Base-by-base conservation (phyloP, 2,888 invertebrate genomes). In the Dendrolimus pini region DNA sequence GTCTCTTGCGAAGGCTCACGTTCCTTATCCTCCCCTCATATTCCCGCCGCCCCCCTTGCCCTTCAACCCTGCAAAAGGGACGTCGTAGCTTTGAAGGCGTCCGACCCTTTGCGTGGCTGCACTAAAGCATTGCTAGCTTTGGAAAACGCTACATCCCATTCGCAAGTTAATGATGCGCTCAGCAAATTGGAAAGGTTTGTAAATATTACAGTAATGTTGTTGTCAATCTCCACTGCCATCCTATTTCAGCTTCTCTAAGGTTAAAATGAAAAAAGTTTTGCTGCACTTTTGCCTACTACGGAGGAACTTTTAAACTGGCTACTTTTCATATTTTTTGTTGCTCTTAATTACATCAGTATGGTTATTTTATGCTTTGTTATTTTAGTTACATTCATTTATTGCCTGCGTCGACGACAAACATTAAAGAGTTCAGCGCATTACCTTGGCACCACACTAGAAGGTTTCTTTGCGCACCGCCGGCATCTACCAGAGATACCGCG, bases 141-240 rank as follows among this genome's bases (percentile, higher is more conserved):
- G 57, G 93, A 94, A 71, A 94, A 93, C 72, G 93, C 93, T 0
- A 93, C 93, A 0, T 88, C 92, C 0, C 94, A 94, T 69, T 78
- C 78, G 59, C 87, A 89, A 62, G 94, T 94, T 6, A 80, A 80
- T 14, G 91, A 92, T 52, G 90, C 93, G 0, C 73, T 95, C 9
- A 83, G 91, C 65, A 79, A 89, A 59, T 76, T 94, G 52, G 91
- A 91, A 56, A 91, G 93, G 94, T 94, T 81, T 77, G 65, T 64
- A 52, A 47, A 47, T 47, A 47, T 47, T 47, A 10, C 47, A 47
- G 9, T 47, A 10, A 47, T 9, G 10, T 10, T 47, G 3, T 47
- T 10, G 10, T 10, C 9, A 10, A 10, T 47, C 47, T 47, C 47
- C 2, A 1, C 9, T 3, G 9, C 12, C 12, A 47, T 47, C 3